Base-by-base conservation (phyloP, 2,797 vertebrate species). In the Poeciliopsis presidionis region DNA sequence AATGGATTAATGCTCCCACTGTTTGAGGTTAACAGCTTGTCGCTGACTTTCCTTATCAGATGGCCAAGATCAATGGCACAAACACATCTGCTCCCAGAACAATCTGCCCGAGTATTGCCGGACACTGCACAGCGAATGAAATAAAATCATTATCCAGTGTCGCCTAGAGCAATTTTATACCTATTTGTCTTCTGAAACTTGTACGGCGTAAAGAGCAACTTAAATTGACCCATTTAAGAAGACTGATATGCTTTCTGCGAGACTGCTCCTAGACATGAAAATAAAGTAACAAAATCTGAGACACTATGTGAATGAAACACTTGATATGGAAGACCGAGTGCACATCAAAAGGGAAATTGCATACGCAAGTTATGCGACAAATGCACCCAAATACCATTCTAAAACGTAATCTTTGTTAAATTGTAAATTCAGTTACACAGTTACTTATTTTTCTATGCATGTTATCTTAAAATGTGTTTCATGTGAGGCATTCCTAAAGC, bases 21-120 rank as follows among this genome's bases (percentile, higher is more conserved):
- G 83, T 92, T 83, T 87, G 89, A 92, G 95, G 94, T 95, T 95
- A 95, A 95, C 93, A 94, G 94, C 86, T 91, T 93, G 94, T 94
- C 92, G 87, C 92, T 84, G 77, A 80, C 86, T 88, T 79, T 86
- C 86, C 91, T 95, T 94, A 95, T 95, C 93, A 91, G 91, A 94
- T 84, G 85, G 84, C 87, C 73, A 51, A 87, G 90, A 96, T 94
- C 94, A 91, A 95, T 95, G 91, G 85, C 81, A 89, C 86, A 88
- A 92, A 95, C 92, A 91, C 89, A 88, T 90, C 73, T 74, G 63
- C 81, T 88, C 77, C 84, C 59, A 70, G 73, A 84, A 86, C 86
- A 76, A 84, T 89, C 87, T 90, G 82, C 84, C 83, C 25, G 25
- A 71, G 71, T 69, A 80, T 73, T 43, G 86, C 86, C 67, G 89